phyloP scores from a whole-genome alignment of 2,888 invertebrate species.

The Omphaloscelis lunosa region DNA sequence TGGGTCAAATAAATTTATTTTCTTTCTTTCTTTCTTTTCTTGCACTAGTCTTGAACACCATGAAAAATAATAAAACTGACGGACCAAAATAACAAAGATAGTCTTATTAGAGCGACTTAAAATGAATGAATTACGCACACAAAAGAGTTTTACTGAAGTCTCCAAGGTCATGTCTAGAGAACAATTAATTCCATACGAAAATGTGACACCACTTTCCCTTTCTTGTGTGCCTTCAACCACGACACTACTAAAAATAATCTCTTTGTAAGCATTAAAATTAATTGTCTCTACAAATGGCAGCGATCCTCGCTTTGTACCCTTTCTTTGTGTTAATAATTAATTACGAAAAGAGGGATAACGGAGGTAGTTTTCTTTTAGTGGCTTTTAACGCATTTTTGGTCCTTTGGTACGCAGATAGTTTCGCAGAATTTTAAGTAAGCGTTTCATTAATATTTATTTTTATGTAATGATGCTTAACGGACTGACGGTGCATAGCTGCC shows the following conservation, averaged over 20 bases:
- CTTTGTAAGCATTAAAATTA: constrained; percentile 54
- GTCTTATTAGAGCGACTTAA: neutral
- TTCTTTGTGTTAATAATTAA: constrained; percentile 30
- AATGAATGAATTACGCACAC: too few relatives aligned
- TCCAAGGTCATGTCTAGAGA: neutral
- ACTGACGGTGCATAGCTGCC: neutral
- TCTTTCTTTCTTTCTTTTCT: too few relatives aligned
- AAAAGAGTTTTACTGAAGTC: too few relatives aligned
- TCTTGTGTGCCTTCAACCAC: constrained; percentile 8
- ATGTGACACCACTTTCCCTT: constrained; percentile 17
- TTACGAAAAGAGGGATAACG: constrained; percentile 26
- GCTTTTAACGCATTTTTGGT: constrained; percentile 14
- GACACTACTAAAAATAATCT: constrained; percentile 30
- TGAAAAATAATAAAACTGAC: neutral
- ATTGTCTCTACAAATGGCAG: constrained; percentile 35
- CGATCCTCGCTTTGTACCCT: constrained; percentile 12
- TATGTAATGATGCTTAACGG: neutral
- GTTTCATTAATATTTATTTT: neutral
- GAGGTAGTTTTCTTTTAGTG: constrained; percentile 24
- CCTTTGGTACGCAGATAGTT: neutral
- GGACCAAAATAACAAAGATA: neutral
- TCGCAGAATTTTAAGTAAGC: neutral
- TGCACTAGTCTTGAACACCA: neutral
- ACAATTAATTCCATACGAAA: constrained; percentile 30
- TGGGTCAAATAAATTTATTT: too few relatives aligned